Conservation (phyloP, 2,888 invertebrate genomes). For the Andrena marginata region DNA sequence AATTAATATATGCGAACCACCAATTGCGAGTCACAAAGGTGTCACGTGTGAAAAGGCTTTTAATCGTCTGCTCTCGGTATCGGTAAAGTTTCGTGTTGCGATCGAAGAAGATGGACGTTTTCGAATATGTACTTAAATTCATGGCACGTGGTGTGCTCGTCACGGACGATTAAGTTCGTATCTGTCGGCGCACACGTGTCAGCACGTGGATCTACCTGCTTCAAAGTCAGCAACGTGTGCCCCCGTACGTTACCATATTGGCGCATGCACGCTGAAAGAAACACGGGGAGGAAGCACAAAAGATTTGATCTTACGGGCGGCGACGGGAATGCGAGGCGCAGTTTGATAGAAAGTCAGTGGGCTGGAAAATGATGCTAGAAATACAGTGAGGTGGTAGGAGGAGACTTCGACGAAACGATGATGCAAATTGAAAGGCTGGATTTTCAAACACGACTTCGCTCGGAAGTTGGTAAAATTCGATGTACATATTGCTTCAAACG, state of each 20-base stretch:
- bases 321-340: conserved; percentile 70
- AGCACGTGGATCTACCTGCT: conserved; percentile 78
- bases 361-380: conserved; percentile 74
- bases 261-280: conserved; percentile 48
- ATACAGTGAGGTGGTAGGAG: conserved; percentile 46
- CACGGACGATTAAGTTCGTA: conserved; percentile 65
- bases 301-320: conserved; percentile 65
- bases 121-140: conserved; percentile 50
- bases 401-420: not conserved
- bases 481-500: too few species aligned
- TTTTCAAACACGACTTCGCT: not conserved
- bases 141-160: conserved; percentile 59
- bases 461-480: not conserved
- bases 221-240: conserved; percentile 74
- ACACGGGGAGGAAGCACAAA: conserved; percentile 62
- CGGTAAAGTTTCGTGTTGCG: conserved; percentile 21
- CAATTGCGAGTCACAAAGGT: too few species aligned
- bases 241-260: conserved; percentile 55
- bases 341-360: conserved; percentile 78
- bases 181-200: conserved; percentile 73
- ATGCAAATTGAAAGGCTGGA: not conserved
- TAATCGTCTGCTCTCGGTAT: conserved; percentile 3
- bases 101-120: conserved; percentile 44
- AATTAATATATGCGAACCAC: too few species aligned
- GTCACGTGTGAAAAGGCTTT: not conserved